Evolutionary conservation across 2,888 invertebrate genomes (phyloP), one percentile per base, ranked within the genome.

Genomic region (Drosophila phalerata): DNA sequence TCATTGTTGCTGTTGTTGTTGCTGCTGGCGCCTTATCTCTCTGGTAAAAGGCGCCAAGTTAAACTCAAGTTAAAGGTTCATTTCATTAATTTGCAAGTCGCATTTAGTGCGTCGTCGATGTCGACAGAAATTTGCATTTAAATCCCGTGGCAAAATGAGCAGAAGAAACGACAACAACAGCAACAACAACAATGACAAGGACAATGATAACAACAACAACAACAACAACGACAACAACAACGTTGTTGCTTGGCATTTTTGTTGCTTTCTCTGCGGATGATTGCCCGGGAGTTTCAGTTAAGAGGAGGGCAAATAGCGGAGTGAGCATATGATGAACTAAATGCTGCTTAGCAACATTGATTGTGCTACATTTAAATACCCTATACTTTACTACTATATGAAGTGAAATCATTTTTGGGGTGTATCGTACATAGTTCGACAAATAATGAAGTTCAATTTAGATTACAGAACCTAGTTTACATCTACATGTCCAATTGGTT

Each of bases 21-120:
- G 69, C 68, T 72, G 76, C 62, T 73, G 88, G 87, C 87, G 87
- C 82, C 89, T 89, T 86, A 83, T 86, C 88, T 86, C 53, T 32
- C 64, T 49, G 55, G 52, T 60, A 67, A 76, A 72, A 73, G 84
- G 89, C 86, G 89, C 77, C 85, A 86, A 89, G 85, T 88, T 89
- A 83, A 86, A 89, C 88, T 88, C 79, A 83, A 86, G 85, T 86
- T 89, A 86, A 86, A 86, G 85, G 90, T 86, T 86, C 85, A 86
- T 86, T 86, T 89, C 85, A 89, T 86, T 86, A 86, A 86, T 86
- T 86, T 86, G 85, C 85, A 86, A 86, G 89, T 86, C 85, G 88
- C 88, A 86, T 89, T 89, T 89, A 83, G 90, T 79, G 77, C 85
- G 85, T 73, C 85, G 87, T 73, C 85, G 89, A 87, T 77, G 84